phyloP scores from a whole-genome alignment of 1,140 invertebrate species.

The Eriosoma lanigerum region DNA sequence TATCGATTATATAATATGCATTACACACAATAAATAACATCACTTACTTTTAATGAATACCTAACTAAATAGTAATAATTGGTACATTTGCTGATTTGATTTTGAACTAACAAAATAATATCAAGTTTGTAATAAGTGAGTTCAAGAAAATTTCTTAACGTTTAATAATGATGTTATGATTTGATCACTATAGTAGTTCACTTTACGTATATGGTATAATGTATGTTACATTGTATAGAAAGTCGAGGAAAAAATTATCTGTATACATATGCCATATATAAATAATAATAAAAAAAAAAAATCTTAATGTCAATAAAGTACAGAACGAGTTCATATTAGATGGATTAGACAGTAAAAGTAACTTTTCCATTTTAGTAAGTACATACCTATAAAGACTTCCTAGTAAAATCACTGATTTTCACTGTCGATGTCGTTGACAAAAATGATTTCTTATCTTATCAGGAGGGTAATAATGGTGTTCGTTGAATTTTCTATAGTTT shows the following conservation, averaged over 20 bases:
- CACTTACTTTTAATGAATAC: no score
- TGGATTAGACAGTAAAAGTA: constrained; percentile 5
- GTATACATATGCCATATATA: not conserved
- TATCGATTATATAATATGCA: no score
- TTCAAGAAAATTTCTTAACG: no score
- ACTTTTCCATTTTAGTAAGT: constrained; percentile 22
- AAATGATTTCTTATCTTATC: not conserved
- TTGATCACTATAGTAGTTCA: constrained; percentile 3
- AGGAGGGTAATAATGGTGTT: no score
- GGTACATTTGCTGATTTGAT: no score
- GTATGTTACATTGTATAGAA: constrained; percentile 2
- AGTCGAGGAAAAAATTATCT: not conserved
- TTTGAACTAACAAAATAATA: no score
- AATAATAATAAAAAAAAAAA: constrained; percentile 18
- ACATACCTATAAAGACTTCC: no score
- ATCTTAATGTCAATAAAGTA: constrained; percentile 28
- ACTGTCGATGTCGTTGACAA: constrained; percentile 13
- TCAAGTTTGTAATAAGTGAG: no score
- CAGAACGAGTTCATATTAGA: not conserved
- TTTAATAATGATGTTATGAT: no score
- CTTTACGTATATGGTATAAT: not conserved
- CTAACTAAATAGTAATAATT: no score
- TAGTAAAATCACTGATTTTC: not conserved
- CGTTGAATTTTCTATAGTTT: no score
- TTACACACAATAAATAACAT: no score